Base-by-base conservation (phyloP, 2,113 vertebrate genomes). In the Protobothrops mucrosquamatus region DNA sequence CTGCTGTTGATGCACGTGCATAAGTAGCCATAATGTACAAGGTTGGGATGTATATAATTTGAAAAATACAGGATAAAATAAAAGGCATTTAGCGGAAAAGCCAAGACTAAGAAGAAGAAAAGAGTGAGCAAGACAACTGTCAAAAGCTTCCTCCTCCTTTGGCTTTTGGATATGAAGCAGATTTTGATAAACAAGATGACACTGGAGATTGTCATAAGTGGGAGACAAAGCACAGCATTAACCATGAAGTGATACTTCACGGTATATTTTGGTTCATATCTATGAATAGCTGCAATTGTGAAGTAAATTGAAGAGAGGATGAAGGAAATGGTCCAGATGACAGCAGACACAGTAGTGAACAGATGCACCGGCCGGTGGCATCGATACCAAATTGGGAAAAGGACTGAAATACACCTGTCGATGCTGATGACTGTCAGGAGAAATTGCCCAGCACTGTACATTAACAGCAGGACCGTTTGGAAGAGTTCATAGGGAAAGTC, bases 391-490 rank as follows among this genome's bases (percentile, higher is more conserved):
- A 92, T 22, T 0, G 91, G 86, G 29, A 54, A 92, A 48, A 88
- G 22, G 46, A 88, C 48, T 2, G n/a, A 34, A 12, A 69, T n/a
- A 69, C 91, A 92, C 7, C 85, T 14, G n/a, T 92, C 91, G 0
- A 69, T 43, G 48, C 91, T 92, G n/a, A 92, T 92, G 22, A 34
- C 46, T 1, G 57, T 34, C 57, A 92, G 12, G 2, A 92, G 57
- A 9, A 96, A 96, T 81, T 97, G 90, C 8, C 95, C 94, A 0
- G 96, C 95, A 6, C 95, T 95, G 0, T 97, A 97, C 86, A 89
- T 94, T 89, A 93, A 95, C 20, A 48, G 34, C 8, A 56, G 29
- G 18, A 24, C 18, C 0, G 24, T 51, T 29, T 89, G 57, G 8
- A 89, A 89, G 3, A 61, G 61, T 29, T 64, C 39, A 2, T 64